Conservation (phyloP, 2,888 invertebrate species). For the Pollenia amentaria region DNA sequence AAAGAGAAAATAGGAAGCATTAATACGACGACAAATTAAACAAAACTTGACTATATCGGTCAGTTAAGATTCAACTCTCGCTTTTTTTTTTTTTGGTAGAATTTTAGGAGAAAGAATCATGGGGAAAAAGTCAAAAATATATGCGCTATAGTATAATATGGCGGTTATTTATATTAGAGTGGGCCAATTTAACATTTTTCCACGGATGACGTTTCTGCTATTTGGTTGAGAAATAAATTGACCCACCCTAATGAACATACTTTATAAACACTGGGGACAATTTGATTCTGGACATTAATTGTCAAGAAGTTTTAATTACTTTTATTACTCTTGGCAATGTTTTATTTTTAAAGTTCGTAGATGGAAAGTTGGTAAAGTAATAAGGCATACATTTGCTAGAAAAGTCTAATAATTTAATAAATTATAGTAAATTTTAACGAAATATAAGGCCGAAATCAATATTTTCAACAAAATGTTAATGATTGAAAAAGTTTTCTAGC, state of each 20-base stretch:
- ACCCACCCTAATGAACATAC: neutral
- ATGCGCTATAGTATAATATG: too few relatives aligned
- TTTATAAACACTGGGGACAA: neutral
- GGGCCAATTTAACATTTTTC: too few relatives aligned
- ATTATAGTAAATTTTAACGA: too few relatives aligned
- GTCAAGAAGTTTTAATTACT: constrained; percentile 20
- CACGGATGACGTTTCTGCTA: too few relatives aligned
- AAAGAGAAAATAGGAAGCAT: neutral
- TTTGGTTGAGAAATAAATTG: too few relatives aligned
- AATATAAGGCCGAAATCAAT: too few relatives aligned
- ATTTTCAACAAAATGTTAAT: too few relatives aligned
- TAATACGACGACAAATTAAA: constrained; percentile 33
- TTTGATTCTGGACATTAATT: constrained; percentile 28
- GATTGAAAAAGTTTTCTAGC: too few relatives aligned
- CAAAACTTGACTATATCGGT: neutral
- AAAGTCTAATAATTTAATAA: too few relatives aligned
- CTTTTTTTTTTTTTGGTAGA: neutral
- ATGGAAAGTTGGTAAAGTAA: neutral
- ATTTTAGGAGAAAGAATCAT: neutral
- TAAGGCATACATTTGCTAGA: too few relatives aligned
- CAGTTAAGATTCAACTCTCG: neutral
- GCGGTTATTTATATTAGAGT: too few relatives aligned
- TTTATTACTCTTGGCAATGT: neutral
- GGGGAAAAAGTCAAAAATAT: too few relatives aligned
- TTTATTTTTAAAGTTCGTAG: neutral